A percentile compares a stretch with the other conserved stretches of the same genome.
These are phyloP conservation scores for Drosophila miranda DNA, from an alignment of 1,140 invertebrate genomes.

Conservation along the genomic window DNA sequence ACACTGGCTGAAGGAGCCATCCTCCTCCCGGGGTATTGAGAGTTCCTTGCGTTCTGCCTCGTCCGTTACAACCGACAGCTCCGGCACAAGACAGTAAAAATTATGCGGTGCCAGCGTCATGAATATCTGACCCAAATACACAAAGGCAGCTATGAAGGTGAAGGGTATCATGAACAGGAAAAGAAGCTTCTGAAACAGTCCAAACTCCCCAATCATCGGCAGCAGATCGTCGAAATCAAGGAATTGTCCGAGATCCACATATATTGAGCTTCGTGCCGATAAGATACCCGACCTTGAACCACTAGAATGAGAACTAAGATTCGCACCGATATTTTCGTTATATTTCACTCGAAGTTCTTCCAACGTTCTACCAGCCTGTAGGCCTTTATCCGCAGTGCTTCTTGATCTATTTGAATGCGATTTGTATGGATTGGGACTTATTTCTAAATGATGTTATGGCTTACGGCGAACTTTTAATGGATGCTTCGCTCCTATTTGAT, in stretches of 20 bases:
- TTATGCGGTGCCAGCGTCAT: slow-evolving; percentile 89
- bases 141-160: slow-evolving; percentile 90
- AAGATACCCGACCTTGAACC: background rate
- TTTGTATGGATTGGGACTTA: no score
- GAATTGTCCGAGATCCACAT: slow-evolving; percentile 14
- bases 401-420: no score
- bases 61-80: slow-evolving; percentile 80
- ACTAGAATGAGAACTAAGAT: background rate
- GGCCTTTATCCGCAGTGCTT: no score
- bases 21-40: slow-evolving; percentile 85
- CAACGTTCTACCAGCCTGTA: no score
- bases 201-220: slow-evolving; percentile 92
- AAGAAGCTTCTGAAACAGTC: slow-evolving; percentile 91
- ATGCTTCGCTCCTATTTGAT: no score
- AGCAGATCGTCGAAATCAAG: slow-evolving; percentile 92
- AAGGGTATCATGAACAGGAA: slow-evolving; percentile 93
- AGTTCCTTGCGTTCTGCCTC: slow-evolving; percentile 69
- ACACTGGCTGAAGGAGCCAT: slow-evolving; percentile 85
- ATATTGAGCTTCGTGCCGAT: no score
- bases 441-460: no score
- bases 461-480: no score
- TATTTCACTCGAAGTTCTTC: no score
- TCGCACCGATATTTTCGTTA: no score
- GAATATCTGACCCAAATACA: slow-evolving; percentile 93
- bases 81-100: slow-evolving; percentile 89